Evolutionary conservation across 2,888 invertebrate species (phyloP), one percentile per base, ranked within the genome.

Genomic region (Stenichneumon culpator): DNA sequence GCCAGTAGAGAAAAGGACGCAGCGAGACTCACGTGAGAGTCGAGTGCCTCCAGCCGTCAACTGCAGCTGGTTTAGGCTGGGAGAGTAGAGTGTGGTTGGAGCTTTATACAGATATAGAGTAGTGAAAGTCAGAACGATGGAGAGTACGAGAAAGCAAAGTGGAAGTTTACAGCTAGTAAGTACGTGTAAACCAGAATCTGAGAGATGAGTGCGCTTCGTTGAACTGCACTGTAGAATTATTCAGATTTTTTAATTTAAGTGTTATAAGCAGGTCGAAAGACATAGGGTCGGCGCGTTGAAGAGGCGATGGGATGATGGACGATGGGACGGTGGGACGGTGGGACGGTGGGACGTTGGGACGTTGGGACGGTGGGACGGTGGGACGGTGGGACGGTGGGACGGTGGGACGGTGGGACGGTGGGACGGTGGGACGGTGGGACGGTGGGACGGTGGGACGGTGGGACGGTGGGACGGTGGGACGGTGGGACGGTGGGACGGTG

Each of bases 31-130:
- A 52, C 68, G 68, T 52, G 80, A 75, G 72, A 81, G 79, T 84
- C 65, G 82, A 86, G 86, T 83, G 70, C 87, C 86, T 86, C 87
- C 84, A 88, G 79, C 88, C 89, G 91, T 91, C 91, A 89, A 88
- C 87, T 87, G 89, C 89, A 88, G 88, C 83, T 52, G 81, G 73
- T 86, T 91, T 89, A 87, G 60, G 75, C 65, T 69, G 73, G 32
- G 32, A 47, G 69, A 68, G 78, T 68, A 63, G 81, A 84, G 68
- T 81, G 81, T 73, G 81, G 84, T 81, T 44, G 63, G 77, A 78
- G 77, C 78, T 78, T 84, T 84, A 44, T 52, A 78, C 60, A 36
- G 73, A 75, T 73, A 67, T 82, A 78, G 75, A 72, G 54, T 28
- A 63, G 78, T 67, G 67, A 77, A 72, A 86, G 83, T 80, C 79